phyloP scores from a whole-genome alignment of 2,113 vertebrate genomes.

The Bucco capensis region DNA sequence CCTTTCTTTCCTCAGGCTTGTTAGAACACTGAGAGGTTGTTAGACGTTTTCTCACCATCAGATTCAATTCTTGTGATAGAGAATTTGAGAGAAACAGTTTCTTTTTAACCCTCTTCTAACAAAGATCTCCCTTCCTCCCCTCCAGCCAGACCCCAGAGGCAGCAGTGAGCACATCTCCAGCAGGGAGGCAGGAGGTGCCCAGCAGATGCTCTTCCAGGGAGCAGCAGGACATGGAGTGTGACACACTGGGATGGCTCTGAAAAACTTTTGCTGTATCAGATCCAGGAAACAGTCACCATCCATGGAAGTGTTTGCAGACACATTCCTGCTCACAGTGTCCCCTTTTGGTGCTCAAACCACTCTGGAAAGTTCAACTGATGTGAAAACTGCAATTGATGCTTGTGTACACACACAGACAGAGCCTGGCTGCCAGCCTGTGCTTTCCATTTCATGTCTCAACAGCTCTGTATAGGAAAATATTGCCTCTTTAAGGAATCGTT shows the following conservation, averaged over 20 bases:
- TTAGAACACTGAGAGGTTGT: neutral
- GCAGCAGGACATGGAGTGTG: fast-evolving
- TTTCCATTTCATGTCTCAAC: neutral
- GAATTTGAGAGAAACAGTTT: neutral
- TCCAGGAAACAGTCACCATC: neutral
- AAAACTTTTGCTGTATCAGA: neutral
- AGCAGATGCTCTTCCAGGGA: neutral
- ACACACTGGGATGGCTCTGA: neutral
- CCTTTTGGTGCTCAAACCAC: neutral
- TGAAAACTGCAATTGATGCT: neutral
- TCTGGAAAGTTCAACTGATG: neutral
- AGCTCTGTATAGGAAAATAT: neutral
- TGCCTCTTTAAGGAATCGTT: neutral
- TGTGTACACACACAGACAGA: neutral
- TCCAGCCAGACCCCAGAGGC: neutral
- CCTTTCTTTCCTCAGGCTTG: neutral
- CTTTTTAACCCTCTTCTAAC: neutral
- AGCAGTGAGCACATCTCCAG: neutral
- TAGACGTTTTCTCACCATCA: neutral
- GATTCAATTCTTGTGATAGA: neutral
- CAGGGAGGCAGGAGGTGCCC: neutral
- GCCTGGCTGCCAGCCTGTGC: neutral
- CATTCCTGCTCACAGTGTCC: neutral
- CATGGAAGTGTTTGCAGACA: neutral
- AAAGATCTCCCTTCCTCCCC: neutral